Conservation (phyloP, 2,888 invertebrate species). For the Hypselothyrea guttata region DNA sequence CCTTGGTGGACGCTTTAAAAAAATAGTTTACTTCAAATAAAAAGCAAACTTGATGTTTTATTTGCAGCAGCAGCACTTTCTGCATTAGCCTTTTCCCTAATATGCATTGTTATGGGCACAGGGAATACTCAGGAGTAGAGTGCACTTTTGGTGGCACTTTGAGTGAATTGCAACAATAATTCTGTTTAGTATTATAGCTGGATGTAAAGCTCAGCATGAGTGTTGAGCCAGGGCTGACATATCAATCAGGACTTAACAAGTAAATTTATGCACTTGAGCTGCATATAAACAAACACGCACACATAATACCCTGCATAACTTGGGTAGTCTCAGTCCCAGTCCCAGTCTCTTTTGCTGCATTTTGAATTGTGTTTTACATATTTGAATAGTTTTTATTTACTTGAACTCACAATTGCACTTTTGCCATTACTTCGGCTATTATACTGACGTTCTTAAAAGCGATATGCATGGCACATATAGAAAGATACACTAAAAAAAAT, state of each 20-base stretch:
- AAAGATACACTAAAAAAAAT: no score
- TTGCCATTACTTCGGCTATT: constrained; percentile 78
- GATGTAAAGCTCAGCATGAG: constrained; percentile 25
- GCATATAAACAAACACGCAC: constrained; percentile 16
- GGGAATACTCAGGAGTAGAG: neutral
- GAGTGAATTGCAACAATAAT: constrained; percentile 40
- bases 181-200: constrained; percentile 28
- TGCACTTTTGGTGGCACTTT: constrained; percentile 25
- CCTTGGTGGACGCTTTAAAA: no score
- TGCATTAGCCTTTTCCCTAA: neutral
- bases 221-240: constrained; percentile 55
- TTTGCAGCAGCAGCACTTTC: no score
- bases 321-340: constrained; percentile 16
- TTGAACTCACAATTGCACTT: constrained; percentile 78
- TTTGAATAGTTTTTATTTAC: constrained; percentile 78
- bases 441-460: constrained; percentile 74
- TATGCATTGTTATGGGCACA: no score
- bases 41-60: no score
- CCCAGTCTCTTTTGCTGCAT: constrained; percentile 45
- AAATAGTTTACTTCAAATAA: constrained; percentile 18
- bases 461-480: constrained; percentile 32
- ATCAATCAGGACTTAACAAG: constrained; percentile 79
- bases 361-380: constrained; percentile 75
- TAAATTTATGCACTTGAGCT: constrained; percentile 78
- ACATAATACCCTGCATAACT: neutral